Conservation (phyloP, 2,113 vertebrate species). For the Perognathus longimembris region DNA sequence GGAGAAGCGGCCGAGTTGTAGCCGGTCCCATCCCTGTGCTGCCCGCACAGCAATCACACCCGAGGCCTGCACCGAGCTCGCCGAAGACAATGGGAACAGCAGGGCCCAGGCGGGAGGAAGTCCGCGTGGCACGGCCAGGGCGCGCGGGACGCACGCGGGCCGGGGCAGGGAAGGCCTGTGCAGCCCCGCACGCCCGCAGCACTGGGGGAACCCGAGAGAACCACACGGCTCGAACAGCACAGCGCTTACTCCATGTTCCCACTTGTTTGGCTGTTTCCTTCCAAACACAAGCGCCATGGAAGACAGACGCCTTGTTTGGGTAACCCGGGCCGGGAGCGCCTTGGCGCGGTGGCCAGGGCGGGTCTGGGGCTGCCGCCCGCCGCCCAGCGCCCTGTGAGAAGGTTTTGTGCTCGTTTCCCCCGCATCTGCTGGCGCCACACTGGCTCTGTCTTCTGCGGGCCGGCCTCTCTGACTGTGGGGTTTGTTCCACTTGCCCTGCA, state of each 20-base stretch:
- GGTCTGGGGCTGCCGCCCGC: constrained; percentile 41
- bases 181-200: too few relatives aligned
- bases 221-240: constrained; percentile 52
- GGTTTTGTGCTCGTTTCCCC: constrained; percentile 76
- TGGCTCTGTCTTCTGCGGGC: constrained; percentile 67
- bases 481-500: background rate
- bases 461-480: constrained; percentile 50
- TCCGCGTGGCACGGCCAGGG: too few relatives aligned
- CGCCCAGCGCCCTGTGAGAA: constrained; percentile 56
- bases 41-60: too few relatives aligned
- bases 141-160: background rate
- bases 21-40: too few relatives aligned
- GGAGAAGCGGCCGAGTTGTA: too few relatives aligned
- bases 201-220: background rate
- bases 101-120: accelerated
- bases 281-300: constrained; percentile 19
- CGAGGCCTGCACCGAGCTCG: too few relatives aligned
- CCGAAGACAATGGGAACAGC: background rate
- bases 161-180: accelerated
- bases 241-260: constrained; percentile 73
- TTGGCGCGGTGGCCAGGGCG: constrained; percentile 54
- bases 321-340: constrained; percentile 64
- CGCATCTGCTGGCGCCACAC: constrained; percentile 73
- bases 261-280: constrained; percentile 73
- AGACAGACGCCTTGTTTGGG: constrained; percentile 70